Percentiles rank a stretch among this genome's conserved stretches.
These are phyloP conservation scores for Leptogaster cylindrica DNA, from an alignment of 2,888 invertebrate genomes.

Conservation along the genomic window DNA sequence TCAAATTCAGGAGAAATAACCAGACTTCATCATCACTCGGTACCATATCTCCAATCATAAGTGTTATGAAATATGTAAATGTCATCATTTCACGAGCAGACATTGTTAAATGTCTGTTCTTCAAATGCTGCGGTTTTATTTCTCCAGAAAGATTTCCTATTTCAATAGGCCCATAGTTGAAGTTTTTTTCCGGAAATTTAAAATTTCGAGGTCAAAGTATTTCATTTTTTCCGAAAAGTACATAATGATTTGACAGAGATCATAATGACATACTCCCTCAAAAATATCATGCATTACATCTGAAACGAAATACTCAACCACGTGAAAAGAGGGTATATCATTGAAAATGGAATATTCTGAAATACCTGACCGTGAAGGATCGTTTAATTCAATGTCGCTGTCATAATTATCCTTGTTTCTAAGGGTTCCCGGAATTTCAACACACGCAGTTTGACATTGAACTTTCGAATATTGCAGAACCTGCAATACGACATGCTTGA, in stretches of 20 bases:
- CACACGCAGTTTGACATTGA: too few relatives aligned
- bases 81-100: too few relatives aligned
- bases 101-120: constrained; percentile 37
- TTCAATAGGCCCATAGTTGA: constrained; percentile 40
- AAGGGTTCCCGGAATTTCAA: not conserved
- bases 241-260: not conserved
- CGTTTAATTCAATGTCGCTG: not conserved
- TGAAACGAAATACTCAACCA: too few relatives aligned
- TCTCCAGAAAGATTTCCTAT: constrained; percentile 28
- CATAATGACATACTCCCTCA: not conserved
- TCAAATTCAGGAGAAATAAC: constrained; percentile 36
- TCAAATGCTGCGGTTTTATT: constrained; percentile 12
- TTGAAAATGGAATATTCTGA: too few relatives aligned
- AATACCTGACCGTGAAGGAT: too few relatives aligned
- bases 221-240: constrained; percentile 33
- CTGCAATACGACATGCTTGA: not conserved
- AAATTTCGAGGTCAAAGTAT: constrained; percentile 31
- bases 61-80: constrained; percentile 39
- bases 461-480: too few relatives aligned
- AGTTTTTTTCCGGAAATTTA: constrained; percentile 40
- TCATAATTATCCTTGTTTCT: not conserved
- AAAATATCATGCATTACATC: too few relatives aligned
- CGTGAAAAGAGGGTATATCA: too few relatives aligned
- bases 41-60: constrained; percentile 44
- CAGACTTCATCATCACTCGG: constrained; percentile 41